Base-by-base conservation (phyloP, 2,797 vertebrate species). In the Alauda arvensis region DNA sequence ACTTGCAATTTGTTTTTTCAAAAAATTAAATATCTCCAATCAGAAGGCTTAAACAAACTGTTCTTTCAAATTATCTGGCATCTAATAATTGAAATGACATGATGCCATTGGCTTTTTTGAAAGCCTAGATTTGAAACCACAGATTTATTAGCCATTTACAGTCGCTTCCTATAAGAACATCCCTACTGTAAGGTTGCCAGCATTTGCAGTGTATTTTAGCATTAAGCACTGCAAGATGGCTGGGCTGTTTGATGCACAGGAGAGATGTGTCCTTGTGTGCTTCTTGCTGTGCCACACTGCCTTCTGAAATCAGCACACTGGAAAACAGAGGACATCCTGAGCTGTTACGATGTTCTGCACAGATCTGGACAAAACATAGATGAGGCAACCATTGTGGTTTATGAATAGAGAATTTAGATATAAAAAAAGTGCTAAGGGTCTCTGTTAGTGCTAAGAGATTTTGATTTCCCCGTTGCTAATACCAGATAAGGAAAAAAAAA, bases 241-340 rank as follows among this genome's bases (percentile, higher is more conserved):
- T 43, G 33, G 14, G 40, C 53, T 83, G 28, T 43, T 40, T 77
- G 33, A 21, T 52, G 42, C 42, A 37, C 20, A n/a, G 45, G 34
- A 7, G 51, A 34, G 29, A 59, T 70, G 45, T 33, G 49, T 45
- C 39, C 3, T 8, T 49, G 18, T 56, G 39, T 20, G 28, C 33
- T 69, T 59, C 52, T 40, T 1, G 0, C 53, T 66, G 0, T 21
- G 14, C 34, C 25, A 10, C 23, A 1, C 42, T 34, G 6, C 39
- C 26, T 69, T 40, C 48, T 75, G 74, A 81, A 71, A 51, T 62
- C 33, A 46, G 42, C 23, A n/a, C 8, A 3, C 3, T 29, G 26
- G 60, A 60, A 49, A 16, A 46, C 15, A 42, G 31, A 68, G 33
- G 17, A 40, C 25, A 34, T 31, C n/a, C 43, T 8, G 8, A 17